Evolutionary conservation across 2,797 vertebrate species (phyloP).

Genomic region (Peromyscus melanophrys): DNA sequence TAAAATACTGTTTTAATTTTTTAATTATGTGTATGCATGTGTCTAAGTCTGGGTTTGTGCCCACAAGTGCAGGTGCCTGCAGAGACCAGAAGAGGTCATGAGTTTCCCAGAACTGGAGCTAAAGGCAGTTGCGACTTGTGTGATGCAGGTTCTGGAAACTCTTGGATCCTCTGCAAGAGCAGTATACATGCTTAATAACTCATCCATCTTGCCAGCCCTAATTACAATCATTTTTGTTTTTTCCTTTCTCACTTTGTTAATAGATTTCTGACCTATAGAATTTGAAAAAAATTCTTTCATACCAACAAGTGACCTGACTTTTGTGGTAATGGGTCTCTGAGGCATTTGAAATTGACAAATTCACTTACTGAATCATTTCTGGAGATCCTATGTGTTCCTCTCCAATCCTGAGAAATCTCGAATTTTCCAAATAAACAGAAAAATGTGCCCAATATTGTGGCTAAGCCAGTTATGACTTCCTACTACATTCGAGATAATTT

Average conservation of each 20-base stretch:
- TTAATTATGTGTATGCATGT: neutral
- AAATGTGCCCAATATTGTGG: neutral
- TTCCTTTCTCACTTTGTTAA: neutral
- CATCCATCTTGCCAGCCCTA: no score
- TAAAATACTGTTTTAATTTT: neutral
- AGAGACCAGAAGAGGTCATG: neutral
- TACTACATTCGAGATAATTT: neutral
- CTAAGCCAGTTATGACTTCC: neutral
- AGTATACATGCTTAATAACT: neutral
- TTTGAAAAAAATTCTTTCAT: neutral
- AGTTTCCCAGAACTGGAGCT: neutral
- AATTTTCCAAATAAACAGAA: neutral
- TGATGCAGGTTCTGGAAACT: neutral
- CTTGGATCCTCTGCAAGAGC: neutral
- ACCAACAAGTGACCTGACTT: neutral
- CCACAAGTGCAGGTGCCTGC: neutral
- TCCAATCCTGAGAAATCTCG: neutral
- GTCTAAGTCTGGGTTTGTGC: neutral
- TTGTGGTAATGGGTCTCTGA: neutral
- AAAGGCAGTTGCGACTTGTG: neutral
- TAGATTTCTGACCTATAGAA: neutral
- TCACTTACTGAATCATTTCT: neutral
- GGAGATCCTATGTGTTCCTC: neutral
- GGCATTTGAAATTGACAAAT: neutral
- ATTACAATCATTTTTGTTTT: neutral